Evolutionary conservation across 2,888 invertebrate genomes (phyloP).

Genomic region (Petrophora chlorosata): DNA sequence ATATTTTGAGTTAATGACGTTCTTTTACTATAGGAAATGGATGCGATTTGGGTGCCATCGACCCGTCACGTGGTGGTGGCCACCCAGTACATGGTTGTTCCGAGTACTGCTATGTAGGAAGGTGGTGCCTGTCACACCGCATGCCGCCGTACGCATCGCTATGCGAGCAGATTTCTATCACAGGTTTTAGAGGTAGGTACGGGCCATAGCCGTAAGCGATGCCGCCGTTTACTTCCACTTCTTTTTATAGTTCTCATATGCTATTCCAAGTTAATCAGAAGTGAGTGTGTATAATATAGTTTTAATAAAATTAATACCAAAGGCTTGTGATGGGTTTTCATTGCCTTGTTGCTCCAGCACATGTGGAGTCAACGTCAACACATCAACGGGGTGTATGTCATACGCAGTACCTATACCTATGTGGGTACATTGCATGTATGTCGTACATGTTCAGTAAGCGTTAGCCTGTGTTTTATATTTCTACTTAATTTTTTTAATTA

Average conservation of each 20-base stretch:
- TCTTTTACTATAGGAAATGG: conserved; percentile 28
- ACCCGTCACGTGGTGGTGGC: conserved; percentile 36
- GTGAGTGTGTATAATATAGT: no score
- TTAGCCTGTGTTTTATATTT: no score
- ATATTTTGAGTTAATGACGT: no score
- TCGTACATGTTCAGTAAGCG: no score
- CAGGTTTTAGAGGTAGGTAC: background rate
- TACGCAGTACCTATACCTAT: no score
- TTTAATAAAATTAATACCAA: no score
- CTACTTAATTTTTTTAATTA: no score
- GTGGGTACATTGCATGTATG: no score
- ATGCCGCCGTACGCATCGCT: conserved; percentile 16
- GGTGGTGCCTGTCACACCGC: conserved; percentile 18
- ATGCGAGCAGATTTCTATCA: conserved; percentile 21
- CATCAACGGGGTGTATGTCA: no score
- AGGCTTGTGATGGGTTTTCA: no score
- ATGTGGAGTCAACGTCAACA: no score
- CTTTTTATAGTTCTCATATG: background rate
- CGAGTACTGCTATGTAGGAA: conserved; percentile 32
- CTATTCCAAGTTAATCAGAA: background rate
- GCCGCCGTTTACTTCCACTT: background rate
- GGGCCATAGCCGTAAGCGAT: background rate
- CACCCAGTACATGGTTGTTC: conserved; percentile 36
- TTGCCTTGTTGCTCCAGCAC: no score
- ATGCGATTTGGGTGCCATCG: conserved; percentile 36